These are phyloP conservation scores for Scomber scombrus DNA, from an alignment of 2,113 vertebrate genomes.

Conservation along the genomic window DNA sequence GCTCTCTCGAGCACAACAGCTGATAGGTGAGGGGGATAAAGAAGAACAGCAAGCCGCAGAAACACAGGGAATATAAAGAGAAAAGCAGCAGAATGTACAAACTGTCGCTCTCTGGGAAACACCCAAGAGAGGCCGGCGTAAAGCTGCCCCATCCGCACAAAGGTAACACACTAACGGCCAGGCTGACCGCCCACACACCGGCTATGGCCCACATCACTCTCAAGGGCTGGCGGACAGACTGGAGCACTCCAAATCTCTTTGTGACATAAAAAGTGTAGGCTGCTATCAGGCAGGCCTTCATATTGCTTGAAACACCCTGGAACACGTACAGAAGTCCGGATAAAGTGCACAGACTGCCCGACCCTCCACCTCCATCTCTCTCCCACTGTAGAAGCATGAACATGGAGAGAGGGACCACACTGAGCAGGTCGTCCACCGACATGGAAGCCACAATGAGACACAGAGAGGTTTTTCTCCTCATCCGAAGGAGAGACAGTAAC, in stretches of 20 bases:
- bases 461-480: constrained; percentile 86
- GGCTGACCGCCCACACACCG: constrained; percentile 87
- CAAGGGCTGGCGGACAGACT: constrained; percentile 67
- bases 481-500: constrained; percentile 87
- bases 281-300: constrained; percentile 92
- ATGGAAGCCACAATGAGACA: constrained; percentile 92
- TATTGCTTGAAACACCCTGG: constrained; percentile 93
- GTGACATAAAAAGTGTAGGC: constrained; percentile 92
- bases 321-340: constrained; percentile 93
- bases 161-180: constrained; percentile 90
- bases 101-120: constrained; percentile 87
- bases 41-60: constrained; percentile 86
- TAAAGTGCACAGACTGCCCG: constrained; percentile 86
- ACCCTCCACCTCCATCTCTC: constrained; percentile 49
- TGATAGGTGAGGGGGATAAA: constrained; percentile 88
- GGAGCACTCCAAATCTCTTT: constrained; percentile 76
- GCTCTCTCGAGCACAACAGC: constrained; percentile 92
- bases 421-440: constrained; percentile 93
- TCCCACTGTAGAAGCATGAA: constrained; percentile 92
- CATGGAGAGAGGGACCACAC: constrained; percentile 88
- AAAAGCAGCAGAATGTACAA: constrained; percentile 88
- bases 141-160: constrained; percentile 94
- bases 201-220: constrained; percentile 85
- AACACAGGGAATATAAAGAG: constrained; percentile 86
- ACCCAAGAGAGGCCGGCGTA: constrained; percentile 89